Evolutionary conservation across 1,140 invertebrate genomes (phyloP), one percentile per base, ranked within the genome.

Genomic region (Palaemon carinicauda): DNA sequence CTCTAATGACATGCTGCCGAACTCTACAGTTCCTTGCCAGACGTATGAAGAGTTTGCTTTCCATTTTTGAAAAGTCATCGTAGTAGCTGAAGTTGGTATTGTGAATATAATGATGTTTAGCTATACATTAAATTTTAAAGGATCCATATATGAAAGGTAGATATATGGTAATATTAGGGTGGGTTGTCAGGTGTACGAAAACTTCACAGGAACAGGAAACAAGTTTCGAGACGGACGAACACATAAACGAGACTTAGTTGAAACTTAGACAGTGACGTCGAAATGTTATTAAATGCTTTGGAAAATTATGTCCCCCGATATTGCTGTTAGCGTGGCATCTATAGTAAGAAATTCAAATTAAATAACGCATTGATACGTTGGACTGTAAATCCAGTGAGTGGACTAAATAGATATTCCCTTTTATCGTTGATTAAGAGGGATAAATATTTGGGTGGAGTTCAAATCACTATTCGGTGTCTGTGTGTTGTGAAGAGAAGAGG

Each of bases 371-470:
- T 41, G 41, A 12, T 41, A 12, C 41, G 7, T 41, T 1, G 7
- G 12, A 7, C 41, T 41, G 41, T 41, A 12, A 41, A 41, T 41
- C 41, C 41, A 41, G 41, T 5, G 7, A 41, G 7, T 41, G 41
- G 12, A 41, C 41, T n/a, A 41, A 41, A 41, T 4, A 5, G 12
- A 41, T 5, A 5, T 12, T 41, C 41, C 12, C 41, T 41, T 41
- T 27, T 65, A 74, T 77, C 1, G 17, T 17, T 75, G 53, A 56
- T 27, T 51, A 41, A 84, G 19, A 65, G 60, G 82, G 82, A 84
- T 84, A 84, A 84, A 84, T 84, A 84, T 84, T 78, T 84, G 82
- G 27, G 56, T 27, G 19, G 73, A 84, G 82, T 84, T 84, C 82
- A 78, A 84, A 65, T 84, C 82, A 56, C 73, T 84, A 21, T 21